Evolutionary conservation across 2,113 vertebrate species (phyloP).

Genomic region (Todiramphus saurophagus): DNA sequence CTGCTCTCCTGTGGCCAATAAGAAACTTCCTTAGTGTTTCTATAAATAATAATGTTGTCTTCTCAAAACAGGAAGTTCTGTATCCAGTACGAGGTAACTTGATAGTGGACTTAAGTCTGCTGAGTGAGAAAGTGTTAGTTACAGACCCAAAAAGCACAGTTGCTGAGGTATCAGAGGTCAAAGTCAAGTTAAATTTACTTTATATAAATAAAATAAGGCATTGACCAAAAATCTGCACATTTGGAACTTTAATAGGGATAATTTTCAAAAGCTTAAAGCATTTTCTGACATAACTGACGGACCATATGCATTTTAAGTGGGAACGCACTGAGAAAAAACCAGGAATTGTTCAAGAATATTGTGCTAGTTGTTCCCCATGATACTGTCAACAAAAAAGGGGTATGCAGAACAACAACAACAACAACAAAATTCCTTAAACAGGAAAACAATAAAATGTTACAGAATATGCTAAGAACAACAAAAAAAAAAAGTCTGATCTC

Average conservation of each 20-base stretch:
- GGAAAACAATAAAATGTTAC: background rate
- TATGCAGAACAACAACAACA: background rate
- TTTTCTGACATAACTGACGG: background rate
- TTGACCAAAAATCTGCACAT: background rate
- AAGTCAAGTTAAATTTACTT: background rate
- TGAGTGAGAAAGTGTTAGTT: background rate
- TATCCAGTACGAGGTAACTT: slow-evolving; percentile 1
- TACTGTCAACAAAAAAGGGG: background rate
- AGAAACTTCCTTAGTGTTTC: slow-evolving; percentile 16
- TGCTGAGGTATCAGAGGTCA: background rate
- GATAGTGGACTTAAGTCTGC: background rate
- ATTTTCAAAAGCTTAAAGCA: background rate
- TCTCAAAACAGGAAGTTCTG: background rate
- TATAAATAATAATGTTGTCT: slow-evolving; percentile 29
- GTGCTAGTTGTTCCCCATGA: background rate
- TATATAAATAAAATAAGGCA: background rate
- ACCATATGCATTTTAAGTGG: background rate
- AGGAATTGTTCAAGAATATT: slow-evolving; percentile 19
- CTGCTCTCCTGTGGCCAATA: background rate
- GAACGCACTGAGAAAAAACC: background rate
- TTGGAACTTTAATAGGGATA: background rate
- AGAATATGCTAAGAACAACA: background rate
- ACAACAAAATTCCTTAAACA: background rate
- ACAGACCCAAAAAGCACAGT: background rate
- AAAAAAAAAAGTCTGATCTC: background rate